Base-by-base conservation (phyloP, 2,797 vertebrate genomes). In the Microchirus variegatus region DNA sequence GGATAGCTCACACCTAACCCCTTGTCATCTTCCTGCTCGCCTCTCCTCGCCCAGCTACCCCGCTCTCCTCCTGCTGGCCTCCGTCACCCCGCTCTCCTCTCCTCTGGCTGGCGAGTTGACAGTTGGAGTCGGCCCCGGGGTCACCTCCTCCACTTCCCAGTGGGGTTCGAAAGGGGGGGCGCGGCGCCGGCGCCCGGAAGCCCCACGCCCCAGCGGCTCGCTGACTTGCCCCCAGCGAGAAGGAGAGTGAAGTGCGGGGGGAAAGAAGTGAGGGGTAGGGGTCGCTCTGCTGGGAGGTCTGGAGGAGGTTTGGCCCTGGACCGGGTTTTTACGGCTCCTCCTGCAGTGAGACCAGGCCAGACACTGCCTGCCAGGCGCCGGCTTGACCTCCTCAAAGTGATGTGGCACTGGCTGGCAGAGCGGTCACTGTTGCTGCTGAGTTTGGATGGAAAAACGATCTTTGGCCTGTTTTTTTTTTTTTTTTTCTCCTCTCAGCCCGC, bases 321-420 rank as follows among this genome's bases (percentile, higher is more conserved):
- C 73, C 52, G 47, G 31, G 3, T 22, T 31, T 31, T 31, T 31
- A 7, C 42, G 9, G 53, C 71, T 79, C 53, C 60, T 76, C 60
- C 81, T 65, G 77, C 42, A 53, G 73, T 68, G 81, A 86, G 87
- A 80, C 84, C 89, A 77, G 86, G 83, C 78, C 79, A 87, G 86
- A 90, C 87, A 73, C 76, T 67, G 80, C 77, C 82, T 88, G 87
- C 82, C 84, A 84, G 78, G 76, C 68, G 63, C 70, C 84, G 81
- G 81, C 85, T 73, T 64, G 89, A 92, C 88, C 91, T 82, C 84
- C 86, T 92, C 90, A 92, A 92, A 92, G 79, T 91, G 84, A 92
- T 85, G 83, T 70, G 81, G 78, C 78, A 77, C 73, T 55, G 70
- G 76, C 83, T 88, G 82, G 84, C 77, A 85, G 83, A 86, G 89